Base-by-base conservation (phyloP, 2,888 invertebrate species). In the Ectropis crepuscularia region DNA sequence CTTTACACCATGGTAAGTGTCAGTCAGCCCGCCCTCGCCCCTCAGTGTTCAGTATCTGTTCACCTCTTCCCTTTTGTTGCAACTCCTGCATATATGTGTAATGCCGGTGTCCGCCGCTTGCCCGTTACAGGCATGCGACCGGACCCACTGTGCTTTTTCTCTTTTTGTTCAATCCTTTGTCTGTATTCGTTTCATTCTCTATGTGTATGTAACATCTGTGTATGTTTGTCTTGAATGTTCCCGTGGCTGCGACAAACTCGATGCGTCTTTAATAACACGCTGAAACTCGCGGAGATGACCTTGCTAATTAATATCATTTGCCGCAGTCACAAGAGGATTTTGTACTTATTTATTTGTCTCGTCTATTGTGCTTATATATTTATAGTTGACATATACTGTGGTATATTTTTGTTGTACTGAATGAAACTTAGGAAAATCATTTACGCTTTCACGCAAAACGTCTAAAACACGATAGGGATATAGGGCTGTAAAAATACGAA, bases 1-100 rank as follows among this genome's bases (percentile, higher is more conserved):
- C 96, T 98, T 98, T 96, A 97, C 97, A 95, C 97, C 97, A 96
- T 96, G 98, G 98, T 98, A 98, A 98, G 98, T 98, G 96, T 95
- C 96, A 95, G 93, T 93, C 93, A 92, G 88, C 90, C 92, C 92
- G 90, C 93, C 93, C 93, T 91, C 93, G 92, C 91, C 93, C 93
- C 92, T 93, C 92, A 91, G 92, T 92, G 92, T 92, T 92, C 89
- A 90, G 86, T 92, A 91, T 91, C 88, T 90, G 89, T 91, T 92
- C 86, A 89, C 90, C 88, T 90, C 88, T 90, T 91, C 87, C 86
- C 86, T 93, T 93, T 90, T 85, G 93, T 93, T 93, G 93, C 93
- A 75, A 90, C 79, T 92, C 89, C 91, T 92, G 93, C 93, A 93
- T 73, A 89, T 93, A 81, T 90, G 90, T 93, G 92, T 92, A 84